These are phyloP conservation scores for Odontocerum albicorne DNA, from an alignment of 2,888 invertebrate species.

Conservation along the genomic window DNA sequence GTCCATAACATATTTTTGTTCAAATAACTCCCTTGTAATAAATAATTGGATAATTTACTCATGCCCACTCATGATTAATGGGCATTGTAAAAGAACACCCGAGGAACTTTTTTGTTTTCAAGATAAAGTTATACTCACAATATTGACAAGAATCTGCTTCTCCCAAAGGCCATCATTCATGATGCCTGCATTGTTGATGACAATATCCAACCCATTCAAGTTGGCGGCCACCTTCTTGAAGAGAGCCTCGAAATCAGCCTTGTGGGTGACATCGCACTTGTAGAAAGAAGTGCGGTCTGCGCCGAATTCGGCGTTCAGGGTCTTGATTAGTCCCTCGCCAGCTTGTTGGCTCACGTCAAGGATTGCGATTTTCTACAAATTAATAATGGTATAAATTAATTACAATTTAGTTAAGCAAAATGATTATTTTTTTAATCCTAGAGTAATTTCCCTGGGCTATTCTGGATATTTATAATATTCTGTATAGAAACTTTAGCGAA, in stretches of 20 bases:
- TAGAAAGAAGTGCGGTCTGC: conserved; percentile 49
- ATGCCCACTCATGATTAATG: too few species aligned
- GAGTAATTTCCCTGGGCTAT: too few species aligned
- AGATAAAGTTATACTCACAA: conserved; percentile 38
- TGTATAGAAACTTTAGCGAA: too few species aligned
- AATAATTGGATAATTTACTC: too few species aligned
- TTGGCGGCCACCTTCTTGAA: conserved; percentile 43
- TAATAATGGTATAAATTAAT: background rate
- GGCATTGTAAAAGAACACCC: too few species aligned
- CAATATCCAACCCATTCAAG: conserved; percentile 48
- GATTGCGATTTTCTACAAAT: conserved; percentile 38
- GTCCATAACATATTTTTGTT: too few species aligned
- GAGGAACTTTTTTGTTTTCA: too few species aligned
- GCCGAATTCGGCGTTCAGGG: conserved; percentile 50
- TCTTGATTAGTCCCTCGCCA: conserved; percentile 47
- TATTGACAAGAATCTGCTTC: conserved; percentile 45
- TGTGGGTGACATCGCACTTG: conserved; percentile 54
- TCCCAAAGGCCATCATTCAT: conserved; percentile 42
- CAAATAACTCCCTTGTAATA: too few species aligned
- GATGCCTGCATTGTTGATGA: conserved; percentile 54
- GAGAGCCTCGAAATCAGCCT: conserved; percentile 48
- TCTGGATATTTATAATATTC: too few species aligned
- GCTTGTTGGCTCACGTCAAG: conserved; percentile 45
- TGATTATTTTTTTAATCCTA: background rate
- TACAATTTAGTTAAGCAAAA: too few species aligned